Base-by-base conservation (phyloP, 2,797 vertebrate genomes). In the Gymnothorax javanicus region DNA sequence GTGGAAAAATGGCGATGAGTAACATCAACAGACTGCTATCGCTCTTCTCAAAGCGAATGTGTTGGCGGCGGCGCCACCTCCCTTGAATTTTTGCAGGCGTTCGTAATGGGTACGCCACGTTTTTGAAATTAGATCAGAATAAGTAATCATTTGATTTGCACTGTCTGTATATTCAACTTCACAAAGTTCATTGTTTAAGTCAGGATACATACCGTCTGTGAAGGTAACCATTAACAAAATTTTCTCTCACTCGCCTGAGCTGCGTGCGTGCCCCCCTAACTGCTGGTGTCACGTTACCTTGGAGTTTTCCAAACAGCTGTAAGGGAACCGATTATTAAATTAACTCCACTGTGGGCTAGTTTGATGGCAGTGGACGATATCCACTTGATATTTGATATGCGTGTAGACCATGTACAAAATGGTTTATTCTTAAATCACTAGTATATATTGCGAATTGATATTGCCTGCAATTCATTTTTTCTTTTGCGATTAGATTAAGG, bases 261-360 rank as follows among this genome's bases (percentile, higher is more conserved):
- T 79, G 75, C n/a, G 50, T 54, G n/a, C 75, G 23, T 54, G 12
- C 12, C 3, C 27, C 50, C 20, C 75, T 5, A 17, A 79, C 43
- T 23, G 17, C 7, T 8, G 50, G 75, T 54, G 17, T 79, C 75
- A 79, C 2, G 75, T 79, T 79, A 79, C 75, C 75, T 23, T 54
- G 50, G 15, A 79, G 75, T 79, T 79, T 54, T 79, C 75, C 43
- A 79, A 52, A 54, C 75, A 54, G 75, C 75, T 79, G 75, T 54
- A 79, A 17, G 75, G 75, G 50, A 54, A 23, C 20, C 5, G 15
- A 23, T 79, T 79, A 79, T 79, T 79, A 79, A 27, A 79, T 79
- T 79, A 23, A 20, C 50, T 2, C 43, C 13, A 20, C 71, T 13
- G 6, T 75, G 27, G 27, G 71, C 50, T 15, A 50, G 71, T 43